phyloP scores from a whole-genome alignment of 2,888 invertebrate species.

The Terebella lapidaria region DNA sequence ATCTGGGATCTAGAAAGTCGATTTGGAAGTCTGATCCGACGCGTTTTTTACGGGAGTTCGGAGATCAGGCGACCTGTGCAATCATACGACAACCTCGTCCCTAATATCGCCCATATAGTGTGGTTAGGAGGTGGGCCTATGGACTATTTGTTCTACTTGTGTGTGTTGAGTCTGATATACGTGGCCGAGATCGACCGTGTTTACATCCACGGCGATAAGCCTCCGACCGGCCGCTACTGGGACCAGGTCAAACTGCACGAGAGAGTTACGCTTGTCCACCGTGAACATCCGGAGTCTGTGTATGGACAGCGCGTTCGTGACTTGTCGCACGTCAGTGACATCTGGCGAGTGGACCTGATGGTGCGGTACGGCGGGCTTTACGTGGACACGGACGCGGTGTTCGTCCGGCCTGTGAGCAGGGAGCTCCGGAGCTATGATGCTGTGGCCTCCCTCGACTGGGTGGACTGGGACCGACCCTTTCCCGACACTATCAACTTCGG shows the following conservation, averaged over 20 bases:
- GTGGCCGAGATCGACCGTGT: conserved; percentile 30
- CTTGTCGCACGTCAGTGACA: conserved; percentile 37
- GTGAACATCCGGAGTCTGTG: conserved; percentile 14
- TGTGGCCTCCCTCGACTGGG: conserved; percentile 36
- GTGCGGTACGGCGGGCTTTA: conserved; percentile 44
- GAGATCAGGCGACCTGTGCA: conserved; percentile 18
- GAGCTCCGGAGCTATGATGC: conserved; percentile 29
- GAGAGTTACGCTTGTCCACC: conserved; percentile 16
- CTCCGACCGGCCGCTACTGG: conserved; percentile 33
- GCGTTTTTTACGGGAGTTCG: conserved; percentile 27
- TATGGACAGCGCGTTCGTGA: conserved; percentile 30
- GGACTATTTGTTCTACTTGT: conserved; percentile 39
- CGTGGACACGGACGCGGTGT: conserved; percentile 41
- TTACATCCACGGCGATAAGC: conserved; percentile 35
- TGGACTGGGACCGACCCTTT: conserved; percentile 29
- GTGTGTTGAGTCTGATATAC: conserved; percentile 36
- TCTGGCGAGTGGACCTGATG: conserved; percentile 39
- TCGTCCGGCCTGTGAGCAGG: conserved; percentile 24
- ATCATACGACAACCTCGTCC: conserved; percentile 26
- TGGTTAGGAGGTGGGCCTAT: conserved; percentile 36
- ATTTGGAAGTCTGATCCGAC: no score
- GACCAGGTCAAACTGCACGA: conserved; percentile 28
- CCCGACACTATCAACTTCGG: conserved; percentile 24
- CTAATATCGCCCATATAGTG: conserved; percentile 40
- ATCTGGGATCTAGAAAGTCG: no score